Base-by-base conservation (phyloP, 2,113 vertebrate species). In the Platanista minor region DNA sequence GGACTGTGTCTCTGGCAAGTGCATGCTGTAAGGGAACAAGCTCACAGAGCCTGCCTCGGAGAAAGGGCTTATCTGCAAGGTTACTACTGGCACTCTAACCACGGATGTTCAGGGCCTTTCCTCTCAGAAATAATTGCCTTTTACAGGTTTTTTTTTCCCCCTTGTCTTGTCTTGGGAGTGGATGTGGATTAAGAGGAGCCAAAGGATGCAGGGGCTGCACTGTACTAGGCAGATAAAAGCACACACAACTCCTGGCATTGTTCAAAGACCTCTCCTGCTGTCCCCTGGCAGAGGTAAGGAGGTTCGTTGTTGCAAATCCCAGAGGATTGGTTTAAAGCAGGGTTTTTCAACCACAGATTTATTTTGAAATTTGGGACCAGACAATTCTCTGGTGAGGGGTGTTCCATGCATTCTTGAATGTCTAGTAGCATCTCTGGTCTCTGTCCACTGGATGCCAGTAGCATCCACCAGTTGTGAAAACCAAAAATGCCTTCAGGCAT, bases 11-110 rank as follows among this genome's bases (percentile, higher is more conserved):
- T 77, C 87, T 92, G 98, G 97, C 97, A 97, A 97, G 98, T 90
- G 97, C 98, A 96, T 1, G 82, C 87, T 96, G 98, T 97, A 62
- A 96, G 95, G 77, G 97, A 97, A 97, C 97, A 96, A 62, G 90
- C 81, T 59, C 81, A 18, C 4, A 14, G 87, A 95, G 95, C 46
- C 87, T 72, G 85, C 80, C 87, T 93, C 5, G 41, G n/a, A 75
- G 87, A 83, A 82, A 92, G 85, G 71, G 92, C 85, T 92, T 82
- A 59, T 90, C 96, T 82, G 66, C 74, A 96, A 96, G 87, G 81
- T 96, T 81, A 88, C 62, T 25, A 81, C 54, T 4, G 21, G 46
- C 61, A 66, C n/a, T 25, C 78, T 31, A 59, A 31, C 43, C 69
- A 49, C 18, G 14, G 77, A 46, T 43, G n/a, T 49, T 77, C 41